Evolutionary conservation across 2,888 invertebrate species (phyloP).

Genomic region (Portevinia maculata): DNA sequence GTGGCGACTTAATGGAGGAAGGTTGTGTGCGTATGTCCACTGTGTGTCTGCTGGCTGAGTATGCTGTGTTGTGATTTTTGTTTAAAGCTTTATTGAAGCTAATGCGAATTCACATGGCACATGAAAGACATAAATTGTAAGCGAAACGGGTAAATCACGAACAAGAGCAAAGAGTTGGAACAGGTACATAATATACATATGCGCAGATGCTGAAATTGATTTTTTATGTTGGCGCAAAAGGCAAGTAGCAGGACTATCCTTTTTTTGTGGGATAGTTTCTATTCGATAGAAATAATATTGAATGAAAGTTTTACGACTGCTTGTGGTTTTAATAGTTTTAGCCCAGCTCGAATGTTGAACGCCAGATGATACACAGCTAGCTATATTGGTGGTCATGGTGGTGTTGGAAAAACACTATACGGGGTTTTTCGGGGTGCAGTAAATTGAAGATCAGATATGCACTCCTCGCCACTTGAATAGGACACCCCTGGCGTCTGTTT

Average conservation of each 20-base stretch:
- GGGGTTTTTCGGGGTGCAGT: too few relatives aligned
- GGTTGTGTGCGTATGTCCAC: not conserved
- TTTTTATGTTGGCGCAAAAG: constrained; percentile 35
- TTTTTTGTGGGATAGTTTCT: constrained; percentile 40
- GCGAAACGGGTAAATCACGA: not conserved
- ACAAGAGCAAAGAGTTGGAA: constrained; percentile 2
- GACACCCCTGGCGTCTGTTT: too few relatives aligned
- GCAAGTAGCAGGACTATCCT: constrained; percentile 12
- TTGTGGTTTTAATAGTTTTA: constrained; percentile 16
- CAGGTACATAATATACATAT: constrained; percentile 16
- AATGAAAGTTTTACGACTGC: constrained; percentile 26
- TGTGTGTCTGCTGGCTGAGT: not conserved
- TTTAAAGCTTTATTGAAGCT: constrained; percentile 14
- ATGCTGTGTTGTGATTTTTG: not conserved
- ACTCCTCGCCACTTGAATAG: too few relatives aligned
- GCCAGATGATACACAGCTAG: not conserved
- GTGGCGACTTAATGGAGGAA: constrained; percentile 4
- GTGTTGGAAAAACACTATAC: too few relatives aligned
- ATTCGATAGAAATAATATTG: constrained; percentile 1
- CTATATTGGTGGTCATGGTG: too few relatives aligned
- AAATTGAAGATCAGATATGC: too few relatives aligned
- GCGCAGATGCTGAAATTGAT: constrained; percentile 27
- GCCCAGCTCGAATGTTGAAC: too few relatives aligned
- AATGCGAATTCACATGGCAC: constrained; percentile 18
- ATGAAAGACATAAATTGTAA: constrained; percentile 24